phyloP scores from a whole-genome alignment of 2,113 vertebrate species.

The Aleadryas rufinucha region DNA sequence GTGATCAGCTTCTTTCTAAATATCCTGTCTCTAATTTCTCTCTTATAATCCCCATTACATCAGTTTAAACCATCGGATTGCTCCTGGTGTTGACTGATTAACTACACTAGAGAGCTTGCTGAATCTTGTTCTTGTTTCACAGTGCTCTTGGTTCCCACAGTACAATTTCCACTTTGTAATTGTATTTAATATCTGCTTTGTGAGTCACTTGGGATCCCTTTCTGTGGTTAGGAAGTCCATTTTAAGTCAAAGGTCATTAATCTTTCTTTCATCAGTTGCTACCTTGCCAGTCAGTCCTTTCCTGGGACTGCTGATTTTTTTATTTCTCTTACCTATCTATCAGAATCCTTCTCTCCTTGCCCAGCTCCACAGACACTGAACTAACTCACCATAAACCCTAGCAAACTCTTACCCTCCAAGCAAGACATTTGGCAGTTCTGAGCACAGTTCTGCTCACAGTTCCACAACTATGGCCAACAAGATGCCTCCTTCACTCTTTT shows the following conservation, averaged over 20 bases:
- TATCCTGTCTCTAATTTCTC: neutral
- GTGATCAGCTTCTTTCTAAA: neutral
- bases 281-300: neutral
- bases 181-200: neutral
- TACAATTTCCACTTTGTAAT: neutral
- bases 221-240: neutral
- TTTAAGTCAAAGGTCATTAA: neutral
- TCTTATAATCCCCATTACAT: neutral
- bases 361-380: neutral
- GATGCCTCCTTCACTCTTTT: neutral
- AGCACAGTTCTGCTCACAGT: neutral
- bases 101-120: neutral
- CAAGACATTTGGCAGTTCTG: neutral
- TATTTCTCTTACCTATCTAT: neutral
- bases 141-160: neutral
- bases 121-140: conserved; percentile 2
- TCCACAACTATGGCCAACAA: neutral
- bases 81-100: neutral
- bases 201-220: neutral
- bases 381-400: neutral
- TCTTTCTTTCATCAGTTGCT: neutral
- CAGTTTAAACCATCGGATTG: neutral
- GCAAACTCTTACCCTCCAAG: neutral
- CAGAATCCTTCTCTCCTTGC: neutral
- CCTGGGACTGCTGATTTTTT: neutral